Evolutionary conservation across 2,797 vertebrate species (phyloP).

Genomic region (Microctenopoma lineatum): DNA sequence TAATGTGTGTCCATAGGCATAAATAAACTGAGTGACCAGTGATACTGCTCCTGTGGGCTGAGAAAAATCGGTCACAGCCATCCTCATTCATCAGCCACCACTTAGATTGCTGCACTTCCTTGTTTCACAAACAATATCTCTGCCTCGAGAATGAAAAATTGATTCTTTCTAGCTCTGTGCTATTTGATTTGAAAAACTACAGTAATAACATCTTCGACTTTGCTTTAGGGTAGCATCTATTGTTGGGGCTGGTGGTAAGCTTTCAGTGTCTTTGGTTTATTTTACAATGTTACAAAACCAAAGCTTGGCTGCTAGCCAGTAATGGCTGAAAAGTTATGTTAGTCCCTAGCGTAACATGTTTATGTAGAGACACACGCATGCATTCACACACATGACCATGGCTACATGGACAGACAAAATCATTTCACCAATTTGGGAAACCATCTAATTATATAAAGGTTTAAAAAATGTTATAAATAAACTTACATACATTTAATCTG

Average conservation of each 20-base stretch:
- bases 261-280: constrained; percentile 50
- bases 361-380: neutral
- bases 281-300: constrained; percentile 49
- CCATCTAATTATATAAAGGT: constrained; percentile 16
- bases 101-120: constrained; percentile 39
- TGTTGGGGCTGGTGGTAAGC: constrained; percentile 30
- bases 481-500: neutral
- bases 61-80: constrained; percentile 20
- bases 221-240: constrained; percentile 54
- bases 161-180: constrained; percentile 38
- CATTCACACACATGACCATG: neutral
- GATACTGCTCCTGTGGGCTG: constrained; percentile 33
- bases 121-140: constrained; percentile 55
- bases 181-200: constrained; percentile 60
- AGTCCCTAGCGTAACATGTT: too few species aligned
- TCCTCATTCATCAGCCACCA: constrained; percentile 41
- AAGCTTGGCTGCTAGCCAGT: too few species aligned
- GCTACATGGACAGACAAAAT: constrained; percentile 18
- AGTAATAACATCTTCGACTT: constrained; percentile 57
- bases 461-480: constrained; percentile 16
- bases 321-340: too few species aligned
- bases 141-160: constrained; percentile 51
- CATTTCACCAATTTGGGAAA: constrained; percentile 6
- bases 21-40: constrained; percentile 29
- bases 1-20: constrained; percentile 23